phyloP scores from a whole-genome alignment of 2,113 vertebrate species.

The Thalassarche chlororhynchos region DNA sequence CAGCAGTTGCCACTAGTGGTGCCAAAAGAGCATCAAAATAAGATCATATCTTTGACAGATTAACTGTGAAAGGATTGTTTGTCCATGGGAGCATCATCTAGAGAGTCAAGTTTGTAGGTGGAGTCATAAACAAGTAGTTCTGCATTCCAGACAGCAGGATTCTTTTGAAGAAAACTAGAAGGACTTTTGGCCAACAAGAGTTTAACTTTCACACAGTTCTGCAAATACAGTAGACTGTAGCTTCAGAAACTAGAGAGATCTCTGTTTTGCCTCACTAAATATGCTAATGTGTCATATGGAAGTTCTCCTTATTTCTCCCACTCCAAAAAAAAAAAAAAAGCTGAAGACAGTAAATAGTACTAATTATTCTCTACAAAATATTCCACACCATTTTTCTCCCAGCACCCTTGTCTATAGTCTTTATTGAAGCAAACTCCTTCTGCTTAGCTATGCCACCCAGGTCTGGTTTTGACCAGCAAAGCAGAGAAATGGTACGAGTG shows the following conservation, averaged over 20 bases:
- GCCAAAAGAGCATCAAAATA: neutral
- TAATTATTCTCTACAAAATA: neutral
- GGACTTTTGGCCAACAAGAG: neutral
- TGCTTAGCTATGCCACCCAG: neutral
- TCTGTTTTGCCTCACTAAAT: neutral
- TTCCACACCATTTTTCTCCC: neutral
- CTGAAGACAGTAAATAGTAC: neutral
- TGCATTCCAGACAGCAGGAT: neutral
- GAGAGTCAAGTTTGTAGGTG: neutral
- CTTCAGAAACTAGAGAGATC: neutral
- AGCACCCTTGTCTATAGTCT: neutral
- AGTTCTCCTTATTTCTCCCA: neutral
- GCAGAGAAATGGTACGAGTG: neutral
- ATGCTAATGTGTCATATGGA: accelerated
- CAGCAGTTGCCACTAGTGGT: neutral
- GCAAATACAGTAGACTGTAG: neutral
- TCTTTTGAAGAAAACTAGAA: neutral
- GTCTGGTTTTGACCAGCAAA: neutral
- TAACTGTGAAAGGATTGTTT: neutral
- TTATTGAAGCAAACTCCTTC: neutral
- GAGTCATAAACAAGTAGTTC: neutral
- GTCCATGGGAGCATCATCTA: neutral
- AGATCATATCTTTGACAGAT: neutral
- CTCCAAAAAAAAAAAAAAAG: neutral
- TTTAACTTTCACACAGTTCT: neutral